Conservation (phyloP, 2,888 invertebrate genomes). For the Chironomus tentans region DNA sequence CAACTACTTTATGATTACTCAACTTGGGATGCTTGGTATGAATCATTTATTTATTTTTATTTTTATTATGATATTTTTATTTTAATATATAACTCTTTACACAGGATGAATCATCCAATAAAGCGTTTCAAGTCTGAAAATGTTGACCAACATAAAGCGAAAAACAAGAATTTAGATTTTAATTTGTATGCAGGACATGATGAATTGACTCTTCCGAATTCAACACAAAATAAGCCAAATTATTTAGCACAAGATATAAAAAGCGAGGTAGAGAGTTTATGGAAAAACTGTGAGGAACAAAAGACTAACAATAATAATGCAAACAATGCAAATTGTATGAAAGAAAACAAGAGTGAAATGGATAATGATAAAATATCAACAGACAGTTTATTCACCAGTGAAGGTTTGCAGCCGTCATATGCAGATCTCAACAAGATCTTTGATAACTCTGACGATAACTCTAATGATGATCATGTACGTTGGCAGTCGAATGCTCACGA, state of each 20-base stretch:
- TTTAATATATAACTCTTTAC: no score
- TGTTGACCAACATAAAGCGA: constrained; percentile 35
- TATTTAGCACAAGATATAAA: background rate
- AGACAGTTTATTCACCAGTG: constrained; percentile 67
- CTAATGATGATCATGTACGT: constrained; percentile 79
- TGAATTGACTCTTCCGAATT: constrained; percentile 34
- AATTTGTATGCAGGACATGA: constrained; percentile 56
- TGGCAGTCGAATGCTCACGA: no score
- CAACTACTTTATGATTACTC: constrained; percentile 84
- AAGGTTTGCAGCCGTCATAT: constrained; percentile 79
- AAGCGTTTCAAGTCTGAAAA: constrained; percentile 57
- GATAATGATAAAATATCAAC: constrained; percentile 6
- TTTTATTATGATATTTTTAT: background rate
- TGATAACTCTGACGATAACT: constrained; percentile 83
- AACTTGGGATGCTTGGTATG: constrained; percentile 73
- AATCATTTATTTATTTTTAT: background rate
- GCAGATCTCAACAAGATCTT: constrained; percentile 92
- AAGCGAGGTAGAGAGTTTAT: background rate
- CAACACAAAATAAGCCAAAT: background rate
- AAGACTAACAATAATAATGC: background rate
- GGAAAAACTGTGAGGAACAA: background rate
- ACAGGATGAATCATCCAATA: constrained; percentile 80
- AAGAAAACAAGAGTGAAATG: background rate
- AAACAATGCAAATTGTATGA: background rate
- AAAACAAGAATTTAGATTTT: constrained; percentile 37